Evolutionary conservation across 2,888 invertebrate species (phyloP), one percentile per base, ranked within the genome.

Genomic region (Xestobium rufovillosum): DNA sequence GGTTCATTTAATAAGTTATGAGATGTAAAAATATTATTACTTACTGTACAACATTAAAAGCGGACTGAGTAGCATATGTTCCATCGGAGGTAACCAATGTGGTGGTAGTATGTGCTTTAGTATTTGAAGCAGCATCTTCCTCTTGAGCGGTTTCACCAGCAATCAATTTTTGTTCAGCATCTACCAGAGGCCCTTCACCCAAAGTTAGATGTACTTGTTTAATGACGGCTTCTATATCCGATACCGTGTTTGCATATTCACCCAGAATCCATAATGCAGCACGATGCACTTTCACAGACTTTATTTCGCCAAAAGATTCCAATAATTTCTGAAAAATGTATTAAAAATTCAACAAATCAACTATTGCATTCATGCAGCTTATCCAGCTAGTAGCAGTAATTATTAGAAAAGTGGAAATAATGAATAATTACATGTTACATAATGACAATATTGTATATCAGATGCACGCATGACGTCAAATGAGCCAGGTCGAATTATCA

Each of bases 21-120:
- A 19, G n/a, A 19, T 8, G 23, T n/a, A n/a, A n/a, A 8, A n/a
- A 25, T 13, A 28, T 32, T 30, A 14, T 19, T 33, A 72, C 80
- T 73, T 63, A 83, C 78, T 76, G 72, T 14, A 81, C 73, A 49
- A 88, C 71, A 58, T 88, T 94, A 67, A 97, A 94, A 26, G 94
- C 96, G 47, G 95, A 95, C 68, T 99, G 97, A 3, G 95, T 86
- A 14, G 97, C 98, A 66, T 99, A 99, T 0, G 97, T 96, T 12
- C 98, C 98, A 71, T 99, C 98, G 19, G 97, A 96, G 29, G 98
- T 98, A 26, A 98, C 95, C 41, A 90, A 68, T 52, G 81, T 83
- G 17, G 80, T 73, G 3, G 45, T 38, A 12, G 50, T 52, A 39
- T 48, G 51, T 8, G 32, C 42, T 30, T 53, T 46, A 47, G 57